Base-by-base conservation (phyloP, 2,113 vertebrate genomes). In the Platysternon megacephalum region DNA sequence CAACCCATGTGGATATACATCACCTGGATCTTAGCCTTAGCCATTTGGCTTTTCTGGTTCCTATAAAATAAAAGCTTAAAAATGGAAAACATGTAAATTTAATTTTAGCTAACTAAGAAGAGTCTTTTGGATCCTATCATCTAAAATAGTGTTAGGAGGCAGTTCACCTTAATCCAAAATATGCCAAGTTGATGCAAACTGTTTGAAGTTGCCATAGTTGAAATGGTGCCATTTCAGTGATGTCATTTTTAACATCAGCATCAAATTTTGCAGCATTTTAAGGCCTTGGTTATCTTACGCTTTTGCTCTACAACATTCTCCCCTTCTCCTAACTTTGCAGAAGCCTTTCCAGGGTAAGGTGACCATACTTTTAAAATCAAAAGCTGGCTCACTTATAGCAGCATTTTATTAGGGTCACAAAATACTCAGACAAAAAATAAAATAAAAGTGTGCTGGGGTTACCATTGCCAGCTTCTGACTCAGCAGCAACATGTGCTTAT, bases 391-490 rank as follows among this genome's bases (percentile, higher is more conserved):
- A 72, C 32, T 72, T 72, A 39, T 72, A 17, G 65, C 35, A n/a
- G 39, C 24, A 49, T 49, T 92, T 82, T 74, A 56, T 65, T 58
- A 52, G 61, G 11, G 10, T 39, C n/a, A 39, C 35, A 46, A 86
- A 29, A 26, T 56, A 61, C 79, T 86, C 2, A 7, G 56, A 11
- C 26, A 14, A 5, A n/a, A 0, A 82, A 85, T 56, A 10, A 29
- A 58, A 88, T 35, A 46, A 84, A 8, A 1, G 0, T 46, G 12
- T 86, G 28, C 52, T 61, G 72, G 12, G 72, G 72, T 11, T 42
- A 46, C 65, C n/a, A 19, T 5, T 68, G 82, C 65, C 87, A 93
- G 42, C 48, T 78, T 86, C 91, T 95, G 92, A 90, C 85, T 92
- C 89, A 92, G 85, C 92, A 89, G 53, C 78, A 89, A 65, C 13